phyloP scores from a whole-genome alignment of 2,113 vertebrate species.

The Cephalopterus ornatus region DNA sequence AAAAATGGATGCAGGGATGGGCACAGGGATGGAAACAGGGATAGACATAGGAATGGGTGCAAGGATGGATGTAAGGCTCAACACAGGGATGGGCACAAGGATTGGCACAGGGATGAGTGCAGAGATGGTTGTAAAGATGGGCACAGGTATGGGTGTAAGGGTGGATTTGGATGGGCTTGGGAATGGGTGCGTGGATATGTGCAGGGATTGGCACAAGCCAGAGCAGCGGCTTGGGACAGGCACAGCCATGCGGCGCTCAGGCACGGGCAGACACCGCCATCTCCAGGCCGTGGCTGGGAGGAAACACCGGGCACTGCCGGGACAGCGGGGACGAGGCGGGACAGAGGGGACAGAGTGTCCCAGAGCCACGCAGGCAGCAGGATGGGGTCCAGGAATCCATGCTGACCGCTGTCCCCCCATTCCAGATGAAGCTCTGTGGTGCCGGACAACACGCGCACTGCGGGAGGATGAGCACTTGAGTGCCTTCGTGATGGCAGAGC shows the following conservation, averaged over 20 bases:
- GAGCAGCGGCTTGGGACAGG: neutral
- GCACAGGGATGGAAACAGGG: neutral
- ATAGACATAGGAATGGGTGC: neutral
- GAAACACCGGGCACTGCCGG: neutral
- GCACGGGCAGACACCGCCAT: neutral
- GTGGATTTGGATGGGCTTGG: neutral
- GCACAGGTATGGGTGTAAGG: neutral
- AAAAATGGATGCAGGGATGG: neutral
- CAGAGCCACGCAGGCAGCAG: neutral
- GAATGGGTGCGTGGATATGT: neutral
- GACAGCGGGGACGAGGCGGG: neutral
- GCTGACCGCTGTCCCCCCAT: accelerated
- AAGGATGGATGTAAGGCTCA: neutral
- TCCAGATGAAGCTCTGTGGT: slow-evolving; percentile 85
- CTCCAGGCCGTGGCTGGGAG: neutral
- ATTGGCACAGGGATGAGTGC: neutral
- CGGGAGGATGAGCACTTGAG: slow-evolving; percentile 65
- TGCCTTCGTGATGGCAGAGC: slow-evolving; percentile 69
- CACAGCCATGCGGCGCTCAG: neutral
- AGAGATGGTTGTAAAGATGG: neutral
- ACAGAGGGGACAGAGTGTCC: neutral
- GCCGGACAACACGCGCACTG: slow-evolving; percentile 80
- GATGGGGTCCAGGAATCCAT: accelerated
- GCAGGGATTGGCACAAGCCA: neutral
- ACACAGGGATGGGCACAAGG: neutral